Conservation (phyloP, 2,797 vertebrate genomes). For the Hippoglossus hippoglossus region DNA sequence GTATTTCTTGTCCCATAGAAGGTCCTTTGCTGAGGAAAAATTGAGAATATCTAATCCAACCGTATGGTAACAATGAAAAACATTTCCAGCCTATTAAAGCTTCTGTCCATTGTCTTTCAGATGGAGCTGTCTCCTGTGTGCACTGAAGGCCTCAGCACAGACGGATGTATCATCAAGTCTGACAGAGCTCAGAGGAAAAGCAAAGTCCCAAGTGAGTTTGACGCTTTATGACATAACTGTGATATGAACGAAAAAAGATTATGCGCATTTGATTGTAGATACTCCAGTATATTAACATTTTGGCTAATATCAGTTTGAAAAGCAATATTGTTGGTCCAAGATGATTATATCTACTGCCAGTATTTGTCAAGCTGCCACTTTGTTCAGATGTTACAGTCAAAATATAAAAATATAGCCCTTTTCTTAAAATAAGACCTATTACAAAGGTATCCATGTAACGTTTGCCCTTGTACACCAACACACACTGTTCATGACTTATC, state of each 20-base stretch:
- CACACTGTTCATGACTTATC: no score
- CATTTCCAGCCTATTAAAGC: background rate
- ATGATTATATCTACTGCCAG: background rate
- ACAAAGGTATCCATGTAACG: no score
- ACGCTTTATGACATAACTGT: background rate
- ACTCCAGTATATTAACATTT: no score
- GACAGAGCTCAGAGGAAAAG: constrained; percentile 53
- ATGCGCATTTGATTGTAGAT: no score
- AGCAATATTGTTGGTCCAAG: background rate
- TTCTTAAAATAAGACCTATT: background rate
- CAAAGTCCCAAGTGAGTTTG: constrained; percentile 76
- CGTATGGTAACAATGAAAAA: no score
- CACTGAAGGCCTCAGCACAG: constrained; percentile 44
- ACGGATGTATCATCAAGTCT: constrained; percentile 27
- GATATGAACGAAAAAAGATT: background rate
- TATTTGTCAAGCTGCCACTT: no score
- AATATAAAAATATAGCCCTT: no score
- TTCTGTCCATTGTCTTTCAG: constrained; percentile 33
- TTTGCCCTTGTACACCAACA: no score
- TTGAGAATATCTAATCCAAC: no score
- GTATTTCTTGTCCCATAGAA: no score
- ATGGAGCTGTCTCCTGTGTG: constrained; percentile 63
- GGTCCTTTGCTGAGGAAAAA: no score
- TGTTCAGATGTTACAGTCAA: background rate
- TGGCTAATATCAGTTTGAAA: background rate